Evolutionary conservation across 1,140 invertebrate genomes (phyloP).

Genomic region (Macrocentrus cingulum): DNA sequence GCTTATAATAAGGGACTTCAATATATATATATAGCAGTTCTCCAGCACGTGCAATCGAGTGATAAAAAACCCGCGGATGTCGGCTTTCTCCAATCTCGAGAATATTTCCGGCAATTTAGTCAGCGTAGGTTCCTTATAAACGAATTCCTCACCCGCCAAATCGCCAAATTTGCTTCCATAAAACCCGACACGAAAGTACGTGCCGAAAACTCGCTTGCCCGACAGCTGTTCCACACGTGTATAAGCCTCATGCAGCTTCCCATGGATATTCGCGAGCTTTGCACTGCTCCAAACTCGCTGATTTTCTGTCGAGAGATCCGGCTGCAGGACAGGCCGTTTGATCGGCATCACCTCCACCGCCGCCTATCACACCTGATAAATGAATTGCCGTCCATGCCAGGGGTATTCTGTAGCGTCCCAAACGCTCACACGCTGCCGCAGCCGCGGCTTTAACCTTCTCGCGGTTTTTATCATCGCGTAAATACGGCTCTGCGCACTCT

Average conservation of each 20-base stretch:
- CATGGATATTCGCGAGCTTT: conserved; percentile 89
- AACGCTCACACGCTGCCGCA: conserved; percentile 76
- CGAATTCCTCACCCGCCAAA: conserved; percentile 89
- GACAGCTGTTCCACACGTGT: conserved; percentile 80
- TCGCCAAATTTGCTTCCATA: conserved; percentile 94
- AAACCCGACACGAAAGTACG: conserved; percentile 95
- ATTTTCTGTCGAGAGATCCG: conserved; percentile 71
- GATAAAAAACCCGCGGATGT: too few relatives aligned
- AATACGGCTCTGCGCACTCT: conserved; percentile 87
- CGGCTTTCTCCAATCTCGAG: conserved; percentile 90
- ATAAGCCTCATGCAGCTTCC: conserved; percentile 81
- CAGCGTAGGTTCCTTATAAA: conserved; percentile 95
- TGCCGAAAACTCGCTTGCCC: conserved; percentile 94
- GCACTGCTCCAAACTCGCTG: conserved; percentile 78
- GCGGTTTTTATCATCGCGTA: conserved; percentile 79
- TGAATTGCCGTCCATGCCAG: conserved; percentile 95
- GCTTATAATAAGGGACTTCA: too few relatives aligned
- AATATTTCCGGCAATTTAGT: conserved; percentile 97
- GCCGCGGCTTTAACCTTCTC: conserved; percentile 78
- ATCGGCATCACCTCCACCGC: conserved; percentile 71
- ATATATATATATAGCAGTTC: too few relatives aligned
- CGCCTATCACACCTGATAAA: conserved; percentile 83
- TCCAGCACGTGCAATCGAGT: too few relatives aligned
- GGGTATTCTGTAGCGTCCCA: conserved; percentile 93
- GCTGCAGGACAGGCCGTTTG: conserved; percentile 58